Evolutionary conservation across 2,113 vertebrate genomes (phyloP).

Genomic region (Chelonoidis abingdonii): DNA sequence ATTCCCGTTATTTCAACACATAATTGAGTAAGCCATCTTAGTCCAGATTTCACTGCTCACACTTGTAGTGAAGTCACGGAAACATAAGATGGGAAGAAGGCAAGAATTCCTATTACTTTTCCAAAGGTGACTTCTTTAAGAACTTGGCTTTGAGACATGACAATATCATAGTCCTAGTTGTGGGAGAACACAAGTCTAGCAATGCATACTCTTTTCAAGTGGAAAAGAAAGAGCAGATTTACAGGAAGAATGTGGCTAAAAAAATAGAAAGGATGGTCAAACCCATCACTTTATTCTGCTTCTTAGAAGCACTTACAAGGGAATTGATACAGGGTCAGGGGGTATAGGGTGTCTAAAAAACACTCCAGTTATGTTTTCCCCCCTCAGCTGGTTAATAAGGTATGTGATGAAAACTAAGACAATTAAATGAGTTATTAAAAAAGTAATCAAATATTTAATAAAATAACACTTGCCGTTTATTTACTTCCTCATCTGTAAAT

Average conservation of each 20-base stretch:
- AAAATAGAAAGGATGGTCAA: not conserved
- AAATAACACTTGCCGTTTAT: conserved; percentile 83
- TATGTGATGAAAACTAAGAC: not conserved
- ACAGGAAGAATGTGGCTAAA: not conserved
- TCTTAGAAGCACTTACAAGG: not conserved
- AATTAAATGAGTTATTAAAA: not conserved
- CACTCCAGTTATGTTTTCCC: not conserved
- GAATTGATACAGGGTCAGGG: not conserved
- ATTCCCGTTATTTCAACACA: not conserved
- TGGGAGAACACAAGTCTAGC: not conserved
- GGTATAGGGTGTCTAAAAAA: not conserved
- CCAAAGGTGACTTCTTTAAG: not conserved
- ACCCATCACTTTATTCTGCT: not conserved
- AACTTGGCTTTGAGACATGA: not conserved
- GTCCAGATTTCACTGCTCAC: not conserved
- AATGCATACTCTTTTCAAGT: not conserved
- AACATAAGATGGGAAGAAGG: not conserved
- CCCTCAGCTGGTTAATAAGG: not conserved
- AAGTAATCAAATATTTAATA: not conserved
- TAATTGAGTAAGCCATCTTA: not conserved
- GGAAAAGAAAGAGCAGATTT: not conserved
- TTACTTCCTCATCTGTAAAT: conserved; percentile 87
- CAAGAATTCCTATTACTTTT: not conserved
- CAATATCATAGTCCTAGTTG: not conserved
- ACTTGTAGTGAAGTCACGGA: not conserved